Percentiles rank a stretch among this genome's conserved stretches.
These are phyloP conservation scores for Protophormia terraenovae DNA, from an alignment of 2,888 invertebrate genomes.

Conservation along the genomic window DNA sequence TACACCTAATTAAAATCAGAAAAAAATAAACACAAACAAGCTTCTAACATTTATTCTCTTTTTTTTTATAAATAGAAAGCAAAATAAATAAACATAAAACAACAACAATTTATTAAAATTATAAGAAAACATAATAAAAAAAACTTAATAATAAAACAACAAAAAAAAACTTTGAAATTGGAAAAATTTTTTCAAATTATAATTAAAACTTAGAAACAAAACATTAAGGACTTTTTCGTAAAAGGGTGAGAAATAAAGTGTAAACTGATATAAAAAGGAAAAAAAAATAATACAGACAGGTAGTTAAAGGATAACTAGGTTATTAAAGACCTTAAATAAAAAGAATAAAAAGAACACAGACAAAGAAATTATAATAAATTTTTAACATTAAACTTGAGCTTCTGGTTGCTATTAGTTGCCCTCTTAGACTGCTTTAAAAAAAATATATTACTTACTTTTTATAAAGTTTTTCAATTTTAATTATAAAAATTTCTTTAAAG, in stretches of 20 bases:
- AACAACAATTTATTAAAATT: conserved; percentile 7
- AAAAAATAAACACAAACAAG: conserved; percentile 15
- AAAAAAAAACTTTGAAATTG: conserved; percentile 6
- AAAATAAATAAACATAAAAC: neutral
- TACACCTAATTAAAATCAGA: conserved; percentile 74
- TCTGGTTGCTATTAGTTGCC: too few relatives aligned
- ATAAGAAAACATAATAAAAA: neutral
- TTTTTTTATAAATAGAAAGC: too few relatives aligned
- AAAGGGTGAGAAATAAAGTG: neutral
- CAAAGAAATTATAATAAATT: neutral
- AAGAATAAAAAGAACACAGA: too few relatives aligned
- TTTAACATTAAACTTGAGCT: neutral
- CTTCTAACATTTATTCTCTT: too few relatives aligned
- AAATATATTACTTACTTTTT: too few relatives aligned
- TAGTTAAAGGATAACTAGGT: neutral
- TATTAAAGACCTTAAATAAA: neutral
- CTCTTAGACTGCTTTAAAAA: too few relatives aligned
- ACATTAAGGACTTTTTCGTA: neutral
- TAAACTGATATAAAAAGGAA: neutral
- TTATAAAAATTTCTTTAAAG: too few relatives aligned
- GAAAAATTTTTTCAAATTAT: neutral
- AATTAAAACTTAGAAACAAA: conserved; percentile 20
- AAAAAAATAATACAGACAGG: neutral
- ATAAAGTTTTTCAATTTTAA: too few relatives aligned
- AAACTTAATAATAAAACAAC: neutral